phyloP scores from a whole-genome alignment of 2,797 vertebrate genomes.

The Nyctibius grandis region DNA sequence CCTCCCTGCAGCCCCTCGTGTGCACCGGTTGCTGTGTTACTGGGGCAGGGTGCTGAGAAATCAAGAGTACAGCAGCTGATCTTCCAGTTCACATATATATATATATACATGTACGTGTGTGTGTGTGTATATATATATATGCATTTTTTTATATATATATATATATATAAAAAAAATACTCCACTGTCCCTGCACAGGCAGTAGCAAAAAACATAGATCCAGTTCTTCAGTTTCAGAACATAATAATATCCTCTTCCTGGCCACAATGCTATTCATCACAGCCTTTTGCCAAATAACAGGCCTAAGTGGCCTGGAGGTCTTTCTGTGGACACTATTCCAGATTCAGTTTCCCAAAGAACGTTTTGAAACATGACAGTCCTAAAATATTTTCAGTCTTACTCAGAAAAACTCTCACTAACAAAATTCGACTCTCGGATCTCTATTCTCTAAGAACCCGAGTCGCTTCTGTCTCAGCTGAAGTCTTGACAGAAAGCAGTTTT shows the following conservation, averaged over 20 bases:
- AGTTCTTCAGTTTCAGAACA: constrained; percentile 24
- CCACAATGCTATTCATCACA: constrained; percentile 35
- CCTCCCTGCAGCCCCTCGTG: neutral
- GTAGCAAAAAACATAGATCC: neutral
- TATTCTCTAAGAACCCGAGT: neutral
- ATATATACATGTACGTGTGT: fast-evolving
- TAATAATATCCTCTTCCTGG: constrained; percentile 48
- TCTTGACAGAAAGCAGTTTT: neutral
- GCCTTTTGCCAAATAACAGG: constrained; percentile 57
- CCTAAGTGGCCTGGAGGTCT: constrained; percentile 42
- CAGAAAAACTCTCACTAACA: constrained; percentile 42
- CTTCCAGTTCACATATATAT: neutral
- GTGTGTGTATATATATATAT: neutral
- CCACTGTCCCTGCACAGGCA: neutral
- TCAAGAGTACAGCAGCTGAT: neutral
- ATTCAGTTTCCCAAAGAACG: constrained; percentile 16
- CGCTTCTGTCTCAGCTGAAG: neutral
- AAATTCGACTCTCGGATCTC: neutral
- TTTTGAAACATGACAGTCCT: constrained; percentile 30
- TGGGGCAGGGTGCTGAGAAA: neutral
- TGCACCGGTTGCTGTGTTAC: neutral
- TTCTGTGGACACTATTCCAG: constrained; percentile 37
- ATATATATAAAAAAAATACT: neutral
- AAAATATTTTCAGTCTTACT: constrained; percentile 40
- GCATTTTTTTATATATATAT: no score